Percentiles rank a stretch among this genome's conserved stretches.
Evolutionary conservation across 2,113 vertebrate species (phyloP).

Genomic region (Chloropsis hardwickii): DNA sequence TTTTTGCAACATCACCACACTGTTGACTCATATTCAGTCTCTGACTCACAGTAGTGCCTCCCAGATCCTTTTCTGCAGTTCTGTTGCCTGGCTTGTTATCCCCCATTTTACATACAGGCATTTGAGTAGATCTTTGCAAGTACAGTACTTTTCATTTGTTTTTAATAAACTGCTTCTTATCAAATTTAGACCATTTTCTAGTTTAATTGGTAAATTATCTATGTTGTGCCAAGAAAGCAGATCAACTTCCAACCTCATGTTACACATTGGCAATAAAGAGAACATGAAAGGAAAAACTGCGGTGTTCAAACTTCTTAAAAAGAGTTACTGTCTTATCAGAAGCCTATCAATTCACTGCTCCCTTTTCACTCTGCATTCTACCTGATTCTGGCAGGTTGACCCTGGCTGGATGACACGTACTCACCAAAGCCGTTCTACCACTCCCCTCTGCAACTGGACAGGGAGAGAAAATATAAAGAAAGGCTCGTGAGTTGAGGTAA

Average conservation of each 20-base stretch:
- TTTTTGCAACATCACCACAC: constrained; percentile 57
- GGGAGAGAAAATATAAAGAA: background rate
- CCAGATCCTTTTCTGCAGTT: background rate
- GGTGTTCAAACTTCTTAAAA: background rate
- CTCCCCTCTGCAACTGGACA: background rate
- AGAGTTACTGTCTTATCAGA: background rate
- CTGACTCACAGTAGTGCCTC: constrained; percentile 59
- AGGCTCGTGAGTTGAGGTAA: background rate
- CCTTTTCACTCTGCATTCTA: background rate
- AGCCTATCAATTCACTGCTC: background rate
- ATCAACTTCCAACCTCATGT: background rate
- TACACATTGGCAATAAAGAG: background rate
- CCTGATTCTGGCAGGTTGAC: background rate
- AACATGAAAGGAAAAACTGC: background rate
- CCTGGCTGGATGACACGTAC: background rate
- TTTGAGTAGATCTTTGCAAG: constrained; percentile 1
- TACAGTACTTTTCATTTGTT: background rate
- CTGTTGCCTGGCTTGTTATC: constrained; percentile 20
- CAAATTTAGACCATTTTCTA: background rate
- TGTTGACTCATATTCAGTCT: constrained; percentile 57
- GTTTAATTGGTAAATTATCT: background rate
- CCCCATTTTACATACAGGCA: background rate
- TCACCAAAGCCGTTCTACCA: background rate
- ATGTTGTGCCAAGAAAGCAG: background rate
- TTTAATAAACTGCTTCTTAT: background rate